A percentile compares a stretch with the other conserved stretches of the same genome.
These are phyloP conservation scores for Machimus atricapillus DNA, from an alignment of 2,888 invertebrate species.

Conservation along the genomic window DNA sequence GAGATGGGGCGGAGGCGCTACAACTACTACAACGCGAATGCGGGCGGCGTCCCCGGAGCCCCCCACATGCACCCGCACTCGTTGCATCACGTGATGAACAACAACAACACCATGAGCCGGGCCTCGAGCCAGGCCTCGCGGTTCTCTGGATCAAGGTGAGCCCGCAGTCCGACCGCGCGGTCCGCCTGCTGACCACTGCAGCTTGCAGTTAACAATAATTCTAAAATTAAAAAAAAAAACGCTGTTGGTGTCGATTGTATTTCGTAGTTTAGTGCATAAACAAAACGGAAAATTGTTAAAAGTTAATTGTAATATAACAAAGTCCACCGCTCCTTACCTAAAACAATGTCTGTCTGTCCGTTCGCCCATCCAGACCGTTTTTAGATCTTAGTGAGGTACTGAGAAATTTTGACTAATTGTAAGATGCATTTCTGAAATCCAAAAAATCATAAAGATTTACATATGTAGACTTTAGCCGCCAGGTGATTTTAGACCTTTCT, in stretches of 20 bases:
- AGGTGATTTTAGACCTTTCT: too few relatives aligned
- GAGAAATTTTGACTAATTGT: too few relatives aligned
- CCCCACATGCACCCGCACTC: conserved; percentile 69
- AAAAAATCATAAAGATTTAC: too few relatives aligned
- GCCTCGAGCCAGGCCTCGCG: conserved; percentile 72
- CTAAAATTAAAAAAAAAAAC: neutral
- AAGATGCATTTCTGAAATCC: too few relatives aligned
- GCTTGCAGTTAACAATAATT: neutral
- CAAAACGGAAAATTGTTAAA: neutral
- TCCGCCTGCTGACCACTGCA: neutral
- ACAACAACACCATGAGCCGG: conserved; percentile 66
- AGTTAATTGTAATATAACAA: too few relatives aligned
- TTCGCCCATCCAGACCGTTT: too few relatives aligned
- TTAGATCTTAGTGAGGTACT: too few relatives aligned
- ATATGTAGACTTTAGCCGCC: too few relatives aligned
- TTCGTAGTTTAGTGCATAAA: neutral
- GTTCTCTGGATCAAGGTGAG: conserved; percentile 70
- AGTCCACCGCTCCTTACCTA: too few relatives aligned
- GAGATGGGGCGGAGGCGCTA: conserved; percentile 87
- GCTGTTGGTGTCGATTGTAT: neutral
- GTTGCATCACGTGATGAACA: conserved; percentile 67
- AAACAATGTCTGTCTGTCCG: too few relatives aligned
- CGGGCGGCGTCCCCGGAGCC: conserved; percentile 63
- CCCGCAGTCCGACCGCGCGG: conserved; percentile 37
- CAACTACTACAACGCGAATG: conserved; percentile 68